phyloP scores from a whole-genome alignment of 2,888 invertebrate species.

The Catocala fraxini region DNA sequence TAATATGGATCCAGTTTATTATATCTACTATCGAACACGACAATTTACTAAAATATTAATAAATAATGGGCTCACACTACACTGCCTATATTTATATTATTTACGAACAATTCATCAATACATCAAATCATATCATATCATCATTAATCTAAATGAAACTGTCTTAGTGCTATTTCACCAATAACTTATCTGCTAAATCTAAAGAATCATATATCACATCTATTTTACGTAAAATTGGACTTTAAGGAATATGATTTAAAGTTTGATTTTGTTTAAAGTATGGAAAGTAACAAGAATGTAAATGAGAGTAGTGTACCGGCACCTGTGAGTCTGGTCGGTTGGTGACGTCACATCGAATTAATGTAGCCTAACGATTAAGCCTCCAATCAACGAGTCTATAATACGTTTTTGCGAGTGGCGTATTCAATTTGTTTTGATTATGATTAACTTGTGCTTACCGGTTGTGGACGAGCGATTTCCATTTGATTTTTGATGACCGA shows the following conservation, averaged over 20 bases:
- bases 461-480: conserved; percentile 39
- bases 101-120: conserved; percentile 23
- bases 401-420: conserved; percentile 55
- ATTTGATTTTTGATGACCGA: conserved; percentile 34
- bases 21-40: no score
- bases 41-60: no score
- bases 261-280: conserved; percentile 45
- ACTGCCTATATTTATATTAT: no score
- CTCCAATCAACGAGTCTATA: conserved; percentile 56
- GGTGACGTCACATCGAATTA: conserved; percentile 73
- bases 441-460: conserved; percentile 48
- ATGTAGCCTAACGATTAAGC: conserved; percentile 59
- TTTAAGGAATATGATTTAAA: conserved; percentile 33
- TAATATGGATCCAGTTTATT: no score
- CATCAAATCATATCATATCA: conserved; percentile 32
- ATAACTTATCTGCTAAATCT: conserved; percentile 19
- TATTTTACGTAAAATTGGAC: conserved; percentile 22
- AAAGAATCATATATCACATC: conserved; percentile 25
- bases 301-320: conserved; percentile 73
- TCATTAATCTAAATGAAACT: conserved; percentile 48
- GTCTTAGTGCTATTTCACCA: conserved; percentile 34
- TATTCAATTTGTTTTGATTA: conserved; percentile 61
- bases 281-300: conserved; percentile 66
- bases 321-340: conserved; percentile 78
- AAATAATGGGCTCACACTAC: no score